Evolutionary conservation across 2,888 invertebrate species (phyloP).

Genomic region (Diaphora mendica): DNA sequence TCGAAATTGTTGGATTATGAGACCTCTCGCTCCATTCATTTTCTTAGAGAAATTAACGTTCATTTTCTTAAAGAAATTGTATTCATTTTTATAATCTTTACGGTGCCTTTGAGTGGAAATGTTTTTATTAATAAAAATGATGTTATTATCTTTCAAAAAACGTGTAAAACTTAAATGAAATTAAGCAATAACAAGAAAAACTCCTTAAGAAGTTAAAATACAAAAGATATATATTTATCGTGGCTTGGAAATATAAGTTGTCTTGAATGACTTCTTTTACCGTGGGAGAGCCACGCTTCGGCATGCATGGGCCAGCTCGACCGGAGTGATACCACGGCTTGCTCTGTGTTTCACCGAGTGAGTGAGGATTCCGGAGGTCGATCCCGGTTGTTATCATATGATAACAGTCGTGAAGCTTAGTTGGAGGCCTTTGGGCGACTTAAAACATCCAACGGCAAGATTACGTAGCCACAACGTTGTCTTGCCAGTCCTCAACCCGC

Average conservation of each 20-base stretch:
- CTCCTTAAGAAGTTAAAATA: no score
- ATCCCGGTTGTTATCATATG: no score
- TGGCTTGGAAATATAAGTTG: not conserved
- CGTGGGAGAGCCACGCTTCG: no score
- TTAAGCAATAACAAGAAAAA: not conserved
- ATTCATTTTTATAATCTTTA: conserved; percentile 6
- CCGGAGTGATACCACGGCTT: no score
- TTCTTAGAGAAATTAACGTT: conserved; percentile 30
- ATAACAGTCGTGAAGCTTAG: no score
- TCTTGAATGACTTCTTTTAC: not conserved
- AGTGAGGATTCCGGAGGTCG: no score
- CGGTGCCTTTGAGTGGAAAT: not conserved
- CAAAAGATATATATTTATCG: not conserved
- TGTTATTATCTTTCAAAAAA: not conserved
- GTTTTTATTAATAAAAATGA: not conserved
- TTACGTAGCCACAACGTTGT: no score
- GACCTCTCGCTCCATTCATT: conserved; percentile 12
- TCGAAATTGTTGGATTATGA: conserved; percentile 50
- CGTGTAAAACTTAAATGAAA: not conserved
- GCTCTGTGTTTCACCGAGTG: no score
- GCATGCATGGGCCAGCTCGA: no score
- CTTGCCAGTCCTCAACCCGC: no score
- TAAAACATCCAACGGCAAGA: no score
- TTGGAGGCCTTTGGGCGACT: no score
- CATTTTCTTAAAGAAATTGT: conserved; percentile 24